Percentiles rank a stretch among this genome's conserved stretches.
Evolutionary conservation across 2,888 invertebrate species (phyloP).

Genomic region (Periphyllus acericola): DNA sequence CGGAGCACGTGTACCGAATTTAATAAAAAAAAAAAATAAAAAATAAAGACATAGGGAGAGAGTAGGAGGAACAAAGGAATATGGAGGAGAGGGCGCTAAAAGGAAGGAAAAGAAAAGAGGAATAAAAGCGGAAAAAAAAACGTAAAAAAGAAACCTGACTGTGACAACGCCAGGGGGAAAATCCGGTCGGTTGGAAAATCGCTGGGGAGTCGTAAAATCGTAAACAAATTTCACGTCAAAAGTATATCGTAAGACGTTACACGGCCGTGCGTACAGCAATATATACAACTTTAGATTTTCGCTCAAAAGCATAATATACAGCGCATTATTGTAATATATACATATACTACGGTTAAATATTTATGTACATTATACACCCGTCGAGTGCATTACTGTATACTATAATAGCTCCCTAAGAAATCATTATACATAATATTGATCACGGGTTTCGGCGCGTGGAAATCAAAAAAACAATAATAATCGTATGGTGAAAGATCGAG

Average conservation of each 20-base stretch:
- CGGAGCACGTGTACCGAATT: constrained; percentile 23
- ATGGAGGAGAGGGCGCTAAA: neutral
- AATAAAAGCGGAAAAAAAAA: constrained; percentile 5
- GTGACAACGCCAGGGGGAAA: constrained; percentile 17
- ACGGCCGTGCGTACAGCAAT: neutral
- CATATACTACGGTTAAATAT: too few species aligned
- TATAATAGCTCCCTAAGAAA: too few species aligned
- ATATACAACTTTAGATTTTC: constrained; percentile 3
- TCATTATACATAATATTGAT: too few species aligned
- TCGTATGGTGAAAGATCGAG: too few species aligned
- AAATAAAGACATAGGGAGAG: neutral
- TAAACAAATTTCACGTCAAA: constrained; percentile 42
- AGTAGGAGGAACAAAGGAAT: neutral
- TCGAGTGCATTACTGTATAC: too few species aligned
- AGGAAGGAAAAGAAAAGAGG: neutral
- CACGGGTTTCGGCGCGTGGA: too few species aligned
- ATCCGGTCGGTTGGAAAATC: constrained; percentile 39
- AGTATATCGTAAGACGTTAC: constrained; percentile 18
- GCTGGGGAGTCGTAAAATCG: constrained; percentile 39
- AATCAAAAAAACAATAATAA: too few species aligned
- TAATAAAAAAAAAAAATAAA: constrained; percentile 16
- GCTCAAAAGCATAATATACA: neutral
- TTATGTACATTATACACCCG: too few species aligned
- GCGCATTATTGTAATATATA: too few species aligned
- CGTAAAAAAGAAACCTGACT: constrained; percentile 13